Percentiles rank a stretch among this genome's conserved stretches.
Conservation (phyloP, 2,888 invertebrate genomes). For the Ganaspis brasiliensis region DNA sequence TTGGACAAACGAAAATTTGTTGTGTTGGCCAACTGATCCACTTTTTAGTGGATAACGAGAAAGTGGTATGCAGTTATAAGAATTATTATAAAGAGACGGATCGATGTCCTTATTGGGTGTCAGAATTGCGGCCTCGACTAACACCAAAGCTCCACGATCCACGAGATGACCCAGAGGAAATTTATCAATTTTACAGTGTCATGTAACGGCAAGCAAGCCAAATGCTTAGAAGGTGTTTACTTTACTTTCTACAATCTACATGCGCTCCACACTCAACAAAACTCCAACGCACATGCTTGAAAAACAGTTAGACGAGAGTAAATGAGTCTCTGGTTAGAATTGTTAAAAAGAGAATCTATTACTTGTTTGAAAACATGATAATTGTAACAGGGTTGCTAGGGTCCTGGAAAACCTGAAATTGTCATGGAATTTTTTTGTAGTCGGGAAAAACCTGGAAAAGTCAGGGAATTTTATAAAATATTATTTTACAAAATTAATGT, state of each 20-base stretch:
- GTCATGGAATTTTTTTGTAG: too few species aligned
- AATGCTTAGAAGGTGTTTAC: slow-evolving; percentile 37
- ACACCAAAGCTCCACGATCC: slow-evolving; percentile 28
- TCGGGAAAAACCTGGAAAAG: too few species aligned
- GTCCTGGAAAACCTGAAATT: too few species aligned
- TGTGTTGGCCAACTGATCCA: slow-evolving; percentile 43
- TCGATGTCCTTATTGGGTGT: slow-evolving; percentile 39
- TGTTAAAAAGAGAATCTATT: neutral
- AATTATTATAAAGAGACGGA: slow-evolving; percentile 27
- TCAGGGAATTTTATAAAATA: too few species aligned
- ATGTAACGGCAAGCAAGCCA: slow-evolving; percentile 22
- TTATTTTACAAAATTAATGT: too few species aligned
- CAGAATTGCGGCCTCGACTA: slow-evolving; percentile 20
- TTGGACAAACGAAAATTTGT: slow-evolving; percentile 43
- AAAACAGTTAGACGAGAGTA: slow-evolving; percentile 19
- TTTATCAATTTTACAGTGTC: slow-evolving; percentile 38
- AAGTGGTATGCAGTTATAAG: slow-evolving; percentile 36
- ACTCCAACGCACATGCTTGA: slow-evolving; percentile 9
- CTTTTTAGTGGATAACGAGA: slow-evolving; percentile 37
- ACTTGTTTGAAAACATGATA: too few species aligned
- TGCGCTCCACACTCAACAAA: slow-evolving; percentile 10
- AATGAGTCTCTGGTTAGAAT: slow-evolving; percentile 1
- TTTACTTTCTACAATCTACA: slow-evolving; percentile 37
- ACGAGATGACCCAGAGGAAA: slow-evolving; percentile 32
- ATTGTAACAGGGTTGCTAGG: too few species aligned